Evolutionary conservation across 2,113 vertebrate species (phyloP).

Genomic region (Butastur rufipennis): DNA sequence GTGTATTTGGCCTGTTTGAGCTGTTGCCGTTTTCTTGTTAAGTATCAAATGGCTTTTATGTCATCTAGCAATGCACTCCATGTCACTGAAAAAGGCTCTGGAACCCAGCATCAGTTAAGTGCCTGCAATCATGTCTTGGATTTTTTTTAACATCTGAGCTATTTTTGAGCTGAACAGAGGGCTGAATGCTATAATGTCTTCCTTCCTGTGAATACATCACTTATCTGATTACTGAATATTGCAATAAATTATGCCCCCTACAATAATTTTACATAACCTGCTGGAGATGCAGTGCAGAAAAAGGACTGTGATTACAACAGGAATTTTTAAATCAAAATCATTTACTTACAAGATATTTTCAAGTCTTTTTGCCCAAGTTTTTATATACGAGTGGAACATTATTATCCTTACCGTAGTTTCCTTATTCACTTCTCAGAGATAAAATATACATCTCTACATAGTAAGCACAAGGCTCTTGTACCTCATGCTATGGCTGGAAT

Average conservation of each 20-base stretch:
- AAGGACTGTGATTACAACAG: background rate
- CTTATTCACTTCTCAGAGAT: background rate
- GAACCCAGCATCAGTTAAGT: background rate
- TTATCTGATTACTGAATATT: conserved; percentile 53
- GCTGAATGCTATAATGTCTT: conserved; percentile 7
- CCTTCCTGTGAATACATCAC: conserved; percentile 36
- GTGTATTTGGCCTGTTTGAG: background rate
- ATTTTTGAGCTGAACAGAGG: conserved; percentile 34
- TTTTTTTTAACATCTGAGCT: background rate
- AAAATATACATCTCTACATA: background rate
- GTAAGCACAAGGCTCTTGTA: background rate
- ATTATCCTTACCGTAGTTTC: background rate
- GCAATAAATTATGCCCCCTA: conserved; percentile 4
- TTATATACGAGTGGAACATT: background rate
- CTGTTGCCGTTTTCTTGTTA: background rate
- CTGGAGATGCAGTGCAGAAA: background rate
- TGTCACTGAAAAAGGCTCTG: background rate
- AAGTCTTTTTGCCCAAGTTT: background rate
- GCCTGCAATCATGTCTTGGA: background rate
- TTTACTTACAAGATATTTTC: background rate
- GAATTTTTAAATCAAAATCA: background rate
- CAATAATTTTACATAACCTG: background rate
- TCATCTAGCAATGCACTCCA: background rate
- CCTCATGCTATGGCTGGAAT: background rate
- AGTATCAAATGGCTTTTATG: conserved; percentile 4